Conservation (phyloP, 2,113 vertebrate genomes). For the Campylorhamphus procurvoides region DNA sequence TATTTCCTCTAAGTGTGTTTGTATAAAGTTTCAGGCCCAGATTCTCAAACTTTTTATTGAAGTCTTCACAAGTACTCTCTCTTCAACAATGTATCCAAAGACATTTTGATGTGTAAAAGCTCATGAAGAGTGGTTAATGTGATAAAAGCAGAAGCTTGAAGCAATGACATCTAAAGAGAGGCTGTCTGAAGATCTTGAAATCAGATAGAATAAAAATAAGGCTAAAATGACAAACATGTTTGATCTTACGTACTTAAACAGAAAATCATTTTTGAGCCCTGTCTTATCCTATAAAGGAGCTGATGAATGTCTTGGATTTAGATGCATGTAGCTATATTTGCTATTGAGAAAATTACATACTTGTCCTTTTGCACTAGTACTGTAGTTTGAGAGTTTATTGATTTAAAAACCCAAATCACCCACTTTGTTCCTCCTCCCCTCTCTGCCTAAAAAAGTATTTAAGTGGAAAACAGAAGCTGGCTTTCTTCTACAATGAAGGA, state of each 20-base stretch:
- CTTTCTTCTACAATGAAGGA: constrained; percentile 6
- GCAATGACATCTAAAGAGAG: constrained; percentile 48
- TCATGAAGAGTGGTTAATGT: constrained; percentile 51
- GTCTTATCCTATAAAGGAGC: constrained; percentile 49
- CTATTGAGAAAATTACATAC: constrained; percentile 30
- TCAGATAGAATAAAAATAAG: constrained; percentile 45
- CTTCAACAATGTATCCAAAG: constrained; percentile 51
- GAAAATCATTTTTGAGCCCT: constrained; percentile 56
- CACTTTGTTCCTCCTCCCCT: constrained; percentile 8
- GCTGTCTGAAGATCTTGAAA: constrained; percentile 43
- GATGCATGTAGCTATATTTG: constrained; percentile 48
- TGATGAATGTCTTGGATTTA: constrained; percentile 43
- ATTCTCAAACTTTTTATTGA: constrained; percentile 15
- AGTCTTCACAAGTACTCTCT: neutral
- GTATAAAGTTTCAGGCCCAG: constrained; percentile 11
- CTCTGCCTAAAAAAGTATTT: neutral
- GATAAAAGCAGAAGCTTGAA: constrained; percentile 53
- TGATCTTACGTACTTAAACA: constrained; percentile 34
- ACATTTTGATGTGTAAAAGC: constrained; percentile 51
- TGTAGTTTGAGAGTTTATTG: constrained; percentile 11
- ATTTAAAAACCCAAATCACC: constrained; percentile 13
- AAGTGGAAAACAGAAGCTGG: neutral
- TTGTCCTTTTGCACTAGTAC: constrained; percentile 21
- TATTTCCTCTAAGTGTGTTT: neutral
- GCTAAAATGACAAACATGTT: constrained; percentile 56